Conservation (phyloP, 2,888 invertebrate genomes). For the Meandrusa payeni region DNA sequence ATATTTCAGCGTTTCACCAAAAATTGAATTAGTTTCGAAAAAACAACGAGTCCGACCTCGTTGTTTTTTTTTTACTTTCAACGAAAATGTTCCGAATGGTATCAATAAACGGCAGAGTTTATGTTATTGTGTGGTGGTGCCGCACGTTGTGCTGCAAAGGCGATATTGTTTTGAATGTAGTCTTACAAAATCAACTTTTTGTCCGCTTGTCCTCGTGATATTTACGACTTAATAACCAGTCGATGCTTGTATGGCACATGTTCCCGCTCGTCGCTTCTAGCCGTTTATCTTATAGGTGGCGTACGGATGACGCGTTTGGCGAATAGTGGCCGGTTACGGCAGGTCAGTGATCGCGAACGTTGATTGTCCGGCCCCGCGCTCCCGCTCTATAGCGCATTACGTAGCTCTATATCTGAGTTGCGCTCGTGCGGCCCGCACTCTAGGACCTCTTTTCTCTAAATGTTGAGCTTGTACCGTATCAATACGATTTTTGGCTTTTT, state of each 20-base stretch:
- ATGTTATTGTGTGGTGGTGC: neutral
- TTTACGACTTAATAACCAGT: slow-evolving; percentile 21
- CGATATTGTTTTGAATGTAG: slow-evolving; percentile 8
- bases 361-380: slow-evolving; percentile 39
- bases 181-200: slow-evolving; percentile 17
- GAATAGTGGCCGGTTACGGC: slow-evolving; percentile 50
- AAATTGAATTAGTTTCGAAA: too few species aligned
- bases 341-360: slow-evolving; percentile 70
- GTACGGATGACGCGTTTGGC: slow-evolving; percentile 53
- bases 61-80: too few species aligned
- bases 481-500: slow-evolving; percentile 9
- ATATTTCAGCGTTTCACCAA: too few species aligned
- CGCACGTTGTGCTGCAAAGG: neutral
- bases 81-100: neutral
- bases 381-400: slow-evolving; percentile 27
- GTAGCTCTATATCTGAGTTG: slow-evolving; percentile 27
- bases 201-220: slow-evolving; percentile 13
- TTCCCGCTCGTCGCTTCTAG: slow-evolving; percentile 34
- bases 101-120: neutral
- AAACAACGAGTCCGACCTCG: too few species aligned
- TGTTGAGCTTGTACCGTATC: slow-evolving; percentile 3
- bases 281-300: slow-evolving; percentile 26
- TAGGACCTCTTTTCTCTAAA: slow-evolving; percentile 1
- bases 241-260: slow-evolving; percentile 15
- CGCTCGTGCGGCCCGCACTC: slow-evolving; percentile 1